phyloP scores from a whole-genome alignment of 2,888 invertebrate genomes.

The Autographa gamma region DNA sequence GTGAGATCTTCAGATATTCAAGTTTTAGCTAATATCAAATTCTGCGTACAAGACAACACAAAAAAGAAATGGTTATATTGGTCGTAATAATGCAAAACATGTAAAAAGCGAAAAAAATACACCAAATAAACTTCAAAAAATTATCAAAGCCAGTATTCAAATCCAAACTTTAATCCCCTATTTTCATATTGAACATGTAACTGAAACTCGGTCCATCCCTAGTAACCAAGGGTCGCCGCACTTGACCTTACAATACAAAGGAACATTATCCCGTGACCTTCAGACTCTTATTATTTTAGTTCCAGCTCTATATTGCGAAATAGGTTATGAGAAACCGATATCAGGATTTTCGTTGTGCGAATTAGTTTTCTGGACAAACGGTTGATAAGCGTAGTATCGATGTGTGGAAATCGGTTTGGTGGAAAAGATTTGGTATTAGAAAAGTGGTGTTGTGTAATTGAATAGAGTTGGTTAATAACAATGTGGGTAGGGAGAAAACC shows the following conservation, averaged over 20 bases:
- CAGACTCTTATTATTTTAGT: constrained; percentile 40
- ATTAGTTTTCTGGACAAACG: constrained; percentile 27
- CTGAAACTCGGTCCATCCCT: constrained; percentile 26
- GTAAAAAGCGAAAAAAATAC: no score
- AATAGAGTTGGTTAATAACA: background rate
- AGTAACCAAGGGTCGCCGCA: constrained; percentile 37
- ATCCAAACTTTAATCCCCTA: background rate
- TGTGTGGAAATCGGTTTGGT: background rate
- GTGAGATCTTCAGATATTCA: no score
- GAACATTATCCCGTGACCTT: constrained; percentile 53
- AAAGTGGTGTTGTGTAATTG: background rate
- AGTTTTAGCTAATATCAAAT: no score
- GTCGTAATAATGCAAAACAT: no score
- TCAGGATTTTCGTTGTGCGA: constrained; percentile 35
- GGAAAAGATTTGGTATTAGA: constrained; percentile 2
- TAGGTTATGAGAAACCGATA: constrained; percentile 54
- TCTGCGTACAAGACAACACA: no score
- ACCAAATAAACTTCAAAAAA: background rate
- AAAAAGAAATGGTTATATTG: no score
- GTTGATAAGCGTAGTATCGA: constrained; percentile 20
- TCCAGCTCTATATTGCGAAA: constrained; percentile 43
- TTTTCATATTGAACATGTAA: background rate
- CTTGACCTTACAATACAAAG: constrained; percentile 50
- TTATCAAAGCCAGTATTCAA: background rate
- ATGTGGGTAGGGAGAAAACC: no score